Evolutionary conservation across 1,140 invertebrate genomes (phyloP), one percentile per base, ranked within the genome.

Genomic region (fruit fly (Drosophila melanogaster)): DNA sequence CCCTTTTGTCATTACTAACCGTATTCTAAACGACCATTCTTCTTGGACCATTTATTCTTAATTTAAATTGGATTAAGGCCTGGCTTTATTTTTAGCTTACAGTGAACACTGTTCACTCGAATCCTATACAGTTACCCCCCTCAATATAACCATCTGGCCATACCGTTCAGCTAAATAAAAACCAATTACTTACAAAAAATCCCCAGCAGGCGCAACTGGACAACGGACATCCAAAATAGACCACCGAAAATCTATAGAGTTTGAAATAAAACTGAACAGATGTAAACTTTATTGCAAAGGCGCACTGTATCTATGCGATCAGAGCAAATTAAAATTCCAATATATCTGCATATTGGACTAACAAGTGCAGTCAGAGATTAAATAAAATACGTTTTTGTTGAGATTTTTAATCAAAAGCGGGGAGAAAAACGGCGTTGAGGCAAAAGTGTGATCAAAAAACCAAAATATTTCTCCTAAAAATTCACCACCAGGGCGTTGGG

Each of bases 291-390:
- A 66, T 51, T 33, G 19, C 26, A 40, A 66, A 50, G 60, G 33
- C 43, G 43, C 37, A 14, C 37, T 38, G 33, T 43, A 64, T 66
- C 24, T 40, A 19, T 65, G 77, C 64, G 61, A 74, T 53, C 73
- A 73, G 71, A 65, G 62, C 62, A 81, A 86, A 86, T 81, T 86
- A 81, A 81, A 87, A 81, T 87, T 79, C 73, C 77, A 86, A 87
- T 77, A 64, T 75, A 69, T 65, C 77, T 73, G 81, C 67, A 80
- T 81, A 70, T 58, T 80, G 60, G 78, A 61, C 59, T 60, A 61
- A 65, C 62, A 56, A 64, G 60, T 33, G 59, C 58, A 60, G 76
- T 38, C 56, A 59, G 61, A 87, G 55, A 75, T 81, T 76, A 87
- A 86, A 86, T 87, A 77, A 86, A 86, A 86, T 87, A 87, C 50